A percentile compares a stretch with the other conserved stretches of the same genome.
Conservation (phyloP, 2,888 invertebrate genomes). For the Craniophora ligustri region DNA sequence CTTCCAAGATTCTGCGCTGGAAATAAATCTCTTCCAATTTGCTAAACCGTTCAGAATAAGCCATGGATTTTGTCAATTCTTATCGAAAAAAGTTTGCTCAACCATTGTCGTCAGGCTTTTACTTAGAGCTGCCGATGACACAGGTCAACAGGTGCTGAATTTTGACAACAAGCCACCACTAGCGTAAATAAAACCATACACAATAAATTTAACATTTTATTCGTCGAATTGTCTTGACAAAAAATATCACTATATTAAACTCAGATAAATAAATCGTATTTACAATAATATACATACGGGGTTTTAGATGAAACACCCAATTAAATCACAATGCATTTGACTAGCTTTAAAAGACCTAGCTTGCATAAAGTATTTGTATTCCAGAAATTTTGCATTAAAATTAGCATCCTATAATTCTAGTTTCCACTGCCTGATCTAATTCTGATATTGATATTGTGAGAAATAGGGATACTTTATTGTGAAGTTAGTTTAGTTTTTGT, state of each 20-base stretch:
- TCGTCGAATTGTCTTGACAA: conserved; percentile 66
- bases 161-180: no score
- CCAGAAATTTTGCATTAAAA: conserved; percentile 43
- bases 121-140: no score
- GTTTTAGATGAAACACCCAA: conserved; percentile 41
- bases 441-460: no score
- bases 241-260: conserved; percentile 65
- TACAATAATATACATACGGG: conserved; percentile 55
- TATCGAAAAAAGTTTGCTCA: no score
- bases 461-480: no score
- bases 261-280: conserved; percentile 63
- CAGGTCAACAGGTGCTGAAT: no score
- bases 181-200: conserved; percentile 42
- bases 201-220: conserved; percentile 65
- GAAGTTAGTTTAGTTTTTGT: no score
- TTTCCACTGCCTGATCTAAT: conserved; percentile 9
- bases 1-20: no score
- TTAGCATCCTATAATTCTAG: conserved; percentile 30
- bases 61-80: no score
- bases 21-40: no score
- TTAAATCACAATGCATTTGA: conserved; percentile 50
- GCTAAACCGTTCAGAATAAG: no score
- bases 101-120: no score
- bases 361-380: conserved; percentile 26
- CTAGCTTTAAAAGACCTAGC: conserved; percentile 46